Evolutionary conservation across 2,797 vertebrate species (phyloP).

Genomic region (Enteromius thamalakanensis): DNA sequence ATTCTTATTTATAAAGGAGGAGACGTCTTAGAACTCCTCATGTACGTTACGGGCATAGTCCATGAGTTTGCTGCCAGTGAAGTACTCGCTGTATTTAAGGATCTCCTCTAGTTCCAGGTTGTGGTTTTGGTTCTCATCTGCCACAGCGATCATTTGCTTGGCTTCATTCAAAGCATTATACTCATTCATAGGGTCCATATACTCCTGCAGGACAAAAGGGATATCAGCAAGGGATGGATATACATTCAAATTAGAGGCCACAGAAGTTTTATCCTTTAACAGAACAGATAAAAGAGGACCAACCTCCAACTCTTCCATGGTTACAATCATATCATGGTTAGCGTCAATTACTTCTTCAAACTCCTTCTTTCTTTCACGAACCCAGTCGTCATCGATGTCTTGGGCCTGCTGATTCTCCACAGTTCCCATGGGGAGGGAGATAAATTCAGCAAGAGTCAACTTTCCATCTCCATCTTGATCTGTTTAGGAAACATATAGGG

Average conservation of each 20-base stretch:
- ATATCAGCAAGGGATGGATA: neutral
- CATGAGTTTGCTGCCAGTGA: constrained; percentile 98
- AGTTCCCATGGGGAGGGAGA: constrained; percentile 91
- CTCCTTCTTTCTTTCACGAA: constrained; percentile 90
- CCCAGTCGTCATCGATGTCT: constrained; percentile 95
- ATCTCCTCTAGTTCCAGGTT: constrained; percentile 93
- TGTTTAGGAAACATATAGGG: constrained; percentile 59
- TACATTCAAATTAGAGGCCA: neutral
- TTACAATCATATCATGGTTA: constrained; percentile 86
- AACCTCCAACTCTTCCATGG: constrained; percentile 96
- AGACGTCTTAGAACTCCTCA: constrained; percentile 88
- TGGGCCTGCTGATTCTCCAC: constrained; percentile 96
- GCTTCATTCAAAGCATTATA: constrained; percentile 96
- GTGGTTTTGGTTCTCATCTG: constrained; percentile 95
- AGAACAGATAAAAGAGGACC: constrained; percentile 17
- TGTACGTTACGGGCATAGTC: constrained; percentile 96
- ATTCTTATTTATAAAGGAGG: constrained; percentile 35
- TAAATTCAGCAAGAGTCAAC: constrained; percentile 92
- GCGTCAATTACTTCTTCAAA: constrained; percentile 93
- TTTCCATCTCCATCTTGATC: constrained; percentile 93
- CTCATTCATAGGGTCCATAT: constrained; percentile 99
- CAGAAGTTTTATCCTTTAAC: neutral
- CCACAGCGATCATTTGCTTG: constrained; percentile 97
- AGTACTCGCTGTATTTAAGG: constrained; percentile 96
- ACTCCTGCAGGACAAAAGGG: constrained; percentile 77